Evolutionary conservation across 1,140 invertebrate species (phyloP), one percentile per base, ranked within the genome.

Genomic region (Mamestra configurata): DNA sequence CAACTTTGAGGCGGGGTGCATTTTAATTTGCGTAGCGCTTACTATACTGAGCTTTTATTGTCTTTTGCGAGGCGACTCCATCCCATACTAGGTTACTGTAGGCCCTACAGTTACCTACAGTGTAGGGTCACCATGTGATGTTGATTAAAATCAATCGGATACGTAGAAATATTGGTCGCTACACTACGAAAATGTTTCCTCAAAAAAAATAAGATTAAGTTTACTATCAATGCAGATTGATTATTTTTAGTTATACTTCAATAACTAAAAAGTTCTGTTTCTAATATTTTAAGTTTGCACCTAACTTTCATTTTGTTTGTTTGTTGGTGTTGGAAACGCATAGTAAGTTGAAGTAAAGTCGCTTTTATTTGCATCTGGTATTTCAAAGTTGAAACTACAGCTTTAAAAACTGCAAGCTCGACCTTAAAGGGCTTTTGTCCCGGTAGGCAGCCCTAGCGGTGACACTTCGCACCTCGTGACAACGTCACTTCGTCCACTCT

Each of bases 401-500:
- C 8, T 66, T 27, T 27, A 22, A 15, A 59, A 59, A 66, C 0
- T 13, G n/a, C 4, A 4, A 11, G 4, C 7, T 8, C 11, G 35
- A 40, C 35, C 35, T 35, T 66, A 13, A 22, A 11, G 15, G 15
- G 43, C 4, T n/a, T 4, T 1, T n/a, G 18, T 24, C 24, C 0
- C 24, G 31, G 1, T 22, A 27, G n/a, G 15, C 66, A 70, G 40
- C 66, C 66, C 66, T 70, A 46, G 11, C 22, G 20, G 18, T 70
- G 66, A 70, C 66, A 70, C 13, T 70, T 70, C 66, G 22, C 66
- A 70, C 66, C 40, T 70, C 40, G 40, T 15, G 15, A 70, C 71
- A 79, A 79, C 37, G 78, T 79, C 78, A 79, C 68, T 11, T 75
- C 72, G 70, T 43, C 70, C 43, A 20, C 13, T 66, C 71, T 55